phyloP scores from a whole-genome alignment of 2,113 vertebrate genomes.

The Gymnarchus niloticus region DNA sequence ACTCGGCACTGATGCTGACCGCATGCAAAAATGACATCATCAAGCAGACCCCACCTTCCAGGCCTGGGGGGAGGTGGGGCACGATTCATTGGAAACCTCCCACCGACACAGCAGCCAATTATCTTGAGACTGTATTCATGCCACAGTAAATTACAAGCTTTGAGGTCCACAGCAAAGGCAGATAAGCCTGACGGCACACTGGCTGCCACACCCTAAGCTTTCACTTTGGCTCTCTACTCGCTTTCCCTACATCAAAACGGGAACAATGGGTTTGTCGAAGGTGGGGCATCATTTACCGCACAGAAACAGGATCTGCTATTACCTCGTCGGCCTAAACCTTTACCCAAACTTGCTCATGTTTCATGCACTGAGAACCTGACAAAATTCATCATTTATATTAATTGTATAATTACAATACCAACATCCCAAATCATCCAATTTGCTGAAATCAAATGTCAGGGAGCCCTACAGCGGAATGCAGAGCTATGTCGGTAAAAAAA shows the following conservation, averaged over 20 bases:
- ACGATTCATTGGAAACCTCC: neutral
- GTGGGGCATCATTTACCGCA: neutral
- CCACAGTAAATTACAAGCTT: neutral
- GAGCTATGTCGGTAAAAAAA: neutral
- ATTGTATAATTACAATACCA: neutral
- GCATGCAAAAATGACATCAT: neutral
- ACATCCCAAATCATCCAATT: neutral
- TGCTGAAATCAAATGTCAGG: neutral
- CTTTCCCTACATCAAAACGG: neutral
- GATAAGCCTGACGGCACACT: neutral
- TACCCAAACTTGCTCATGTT: neutral
- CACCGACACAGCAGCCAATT: neutral
- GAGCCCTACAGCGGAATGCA: neutral
- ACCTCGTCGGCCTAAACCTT: neutral
- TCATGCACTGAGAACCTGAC: neutral
- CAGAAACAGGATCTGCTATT: neutral
- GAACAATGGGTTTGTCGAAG: neutral
- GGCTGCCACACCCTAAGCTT: neutral
- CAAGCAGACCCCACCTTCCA: neutral
- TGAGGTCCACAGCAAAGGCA: neutral
- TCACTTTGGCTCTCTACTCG: neutral
- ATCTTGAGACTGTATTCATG: neutral
- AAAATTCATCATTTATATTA: no score
- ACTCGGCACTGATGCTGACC: neutral
- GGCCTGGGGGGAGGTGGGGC: neutral